Conservation (phyloP, 2,797 vertebrate genomes). For the Molossus molossus region DNA sequence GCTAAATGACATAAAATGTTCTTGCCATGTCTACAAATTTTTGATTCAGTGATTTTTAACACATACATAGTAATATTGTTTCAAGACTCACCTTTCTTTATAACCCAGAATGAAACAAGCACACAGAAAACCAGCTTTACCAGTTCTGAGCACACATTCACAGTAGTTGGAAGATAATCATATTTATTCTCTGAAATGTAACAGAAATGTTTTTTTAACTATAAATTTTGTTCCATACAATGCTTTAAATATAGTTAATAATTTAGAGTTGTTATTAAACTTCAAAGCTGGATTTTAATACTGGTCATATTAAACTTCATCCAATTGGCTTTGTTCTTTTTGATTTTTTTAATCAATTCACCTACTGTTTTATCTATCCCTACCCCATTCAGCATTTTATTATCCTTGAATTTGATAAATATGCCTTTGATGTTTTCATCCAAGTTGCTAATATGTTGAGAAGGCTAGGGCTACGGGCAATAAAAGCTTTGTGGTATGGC, state of each 20-base stretch:
- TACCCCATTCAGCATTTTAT: conserved; percentile 44
- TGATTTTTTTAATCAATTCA: conserved; percentile 36
- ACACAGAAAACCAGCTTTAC: conserved; percentile 96
- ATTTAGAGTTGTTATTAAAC: conserved; percentile 60
- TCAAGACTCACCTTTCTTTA: conserved; percentile 93
- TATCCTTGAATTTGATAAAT: conserved; percentile 23
- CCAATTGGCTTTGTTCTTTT: conserved; percentile 38
- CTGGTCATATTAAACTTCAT: conserved; percentile 41
- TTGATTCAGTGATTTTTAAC: conserved; percentile 47
- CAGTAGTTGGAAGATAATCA: conserved; percentile 97
- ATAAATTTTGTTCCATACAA: conserved; percentile 25
- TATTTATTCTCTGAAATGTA: conserved; percentile 95
- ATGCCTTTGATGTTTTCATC: not conserved
- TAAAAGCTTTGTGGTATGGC: not conserved
- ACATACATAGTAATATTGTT: not conserved
- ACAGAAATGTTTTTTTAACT: conserved; percentile 64
- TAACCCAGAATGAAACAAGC: conserved; percentile 93
- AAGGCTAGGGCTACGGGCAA: not conserved
- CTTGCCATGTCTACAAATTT: not conserved
- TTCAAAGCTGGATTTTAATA: conserved; percentile 61
- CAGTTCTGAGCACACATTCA: conserved; percentile 97
- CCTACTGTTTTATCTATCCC: not conserved
- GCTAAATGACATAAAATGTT: conserved; percentile 10
- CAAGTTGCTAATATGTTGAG: not conserved
- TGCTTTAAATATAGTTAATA: conserved; percentile 35